phyloP scores from a whole-genome alignment of 2,113 vertebrate genomes.

The Urocitellus parryii region DNA sequence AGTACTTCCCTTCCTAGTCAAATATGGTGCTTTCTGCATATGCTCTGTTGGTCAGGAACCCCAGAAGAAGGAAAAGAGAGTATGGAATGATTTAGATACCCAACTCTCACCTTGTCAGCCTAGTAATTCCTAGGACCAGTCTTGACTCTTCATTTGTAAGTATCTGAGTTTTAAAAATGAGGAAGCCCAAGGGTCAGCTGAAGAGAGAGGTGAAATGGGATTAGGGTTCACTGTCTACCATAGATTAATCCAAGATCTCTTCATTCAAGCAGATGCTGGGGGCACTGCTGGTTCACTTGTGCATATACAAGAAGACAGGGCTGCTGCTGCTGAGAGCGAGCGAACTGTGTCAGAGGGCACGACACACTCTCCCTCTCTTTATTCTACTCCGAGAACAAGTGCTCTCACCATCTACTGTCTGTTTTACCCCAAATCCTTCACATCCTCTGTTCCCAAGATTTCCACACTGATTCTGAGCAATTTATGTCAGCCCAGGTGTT shows the following conservation, averaged over 20 bases:
- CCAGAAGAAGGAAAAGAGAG: not conserved
- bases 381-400: not conserved
- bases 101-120: not conserved
- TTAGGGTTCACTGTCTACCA: not conserved
- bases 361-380: not conserved
- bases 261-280: not conserved
- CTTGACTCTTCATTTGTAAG: not conserved
- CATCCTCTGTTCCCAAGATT: not conserved
- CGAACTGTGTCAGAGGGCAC: not conserved
- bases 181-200: not conserved
- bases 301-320: not conserved
- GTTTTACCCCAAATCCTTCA: conserved; percentile 38
- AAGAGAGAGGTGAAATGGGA: not conserved
- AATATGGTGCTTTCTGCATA: not conserved
- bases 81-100: not conserved
- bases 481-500: conserved; percentile 77
- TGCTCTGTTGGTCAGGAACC: not conserved
- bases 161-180: not conserved
- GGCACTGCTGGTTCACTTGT: not conserved
- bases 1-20: not conserved
- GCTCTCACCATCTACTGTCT: not conserved
- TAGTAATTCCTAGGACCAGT: not conserved
- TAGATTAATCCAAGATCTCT: not conserved
- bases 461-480: conserved; percentile 25
- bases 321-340: not conserved